Evolutionary conservation across 2,888 invertebrate genomes (phyloP).

Genomic region (Sericinus montela): DNA sequence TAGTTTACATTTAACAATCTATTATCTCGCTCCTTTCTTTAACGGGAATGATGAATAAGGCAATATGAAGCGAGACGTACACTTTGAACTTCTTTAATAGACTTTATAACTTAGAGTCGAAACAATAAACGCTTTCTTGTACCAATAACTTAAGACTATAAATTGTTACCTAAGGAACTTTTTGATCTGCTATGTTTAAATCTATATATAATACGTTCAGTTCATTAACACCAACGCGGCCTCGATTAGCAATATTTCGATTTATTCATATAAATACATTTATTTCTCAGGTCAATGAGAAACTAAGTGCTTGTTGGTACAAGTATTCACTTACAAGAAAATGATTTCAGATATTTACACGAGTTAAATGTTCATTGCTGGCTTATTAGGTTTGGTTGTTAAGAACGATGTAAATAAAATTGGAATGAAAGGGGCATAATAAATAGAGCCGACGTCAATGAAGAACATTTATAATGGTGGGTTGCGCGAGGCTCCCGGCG

Average conservation of each 20-base stretch:
- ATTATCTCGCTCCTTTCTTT: slow-evolving; percentile 57
- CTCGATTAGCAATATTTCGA: slow-evolving; percentile 44
- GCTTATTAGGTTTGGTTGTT: background rate
- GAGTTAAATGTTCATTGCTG: slow-evolving; percentile 32
- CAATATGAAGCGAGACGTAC: slow-evolving; percentile 18
- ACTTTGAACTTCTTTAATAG: slow-evolving; percentile 16
- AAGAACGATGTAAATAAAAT: slow-evolving; percentile 12
- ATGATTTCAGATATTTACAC: slow-evolving; percentile 13
- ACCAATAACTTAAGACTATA: background rate
- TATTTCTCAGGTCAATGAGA: slow-evolving; percentile 59
- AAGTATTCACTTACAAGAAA: slow-evolving; percentile 33
- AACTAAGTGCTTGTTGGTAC: slow-evolving; percentile 61
- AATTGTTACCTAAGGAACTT: background rate
- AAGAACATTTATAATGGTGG: slow-evolving; percentile 32
- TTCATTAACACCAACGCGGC: slow-evolving; percentile 58
- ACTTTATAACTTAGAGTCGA: background rate
- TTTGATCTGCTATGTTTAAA: background rate
- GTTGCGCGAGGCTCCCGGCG: slow-evolving; percentile 43
- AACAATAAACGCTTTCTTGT: background rate
- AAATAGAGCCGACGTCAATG: slow-evolving; percentile 21
- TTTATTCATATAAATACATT: slow-evolving; percentile 70
- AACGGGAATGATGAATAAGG: slow-evolving; percentile 49
- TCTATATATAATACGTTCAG: slow-evolving; percentile 19
- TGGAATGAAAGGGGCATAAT: slow-evolving; percentile 28
- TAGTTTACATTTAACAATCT: slow-evolving; percentile 51